phyloP scores from a whole-genome alignment of 2,888 invertebrate species.

The Chrysolina americana region DNA sequence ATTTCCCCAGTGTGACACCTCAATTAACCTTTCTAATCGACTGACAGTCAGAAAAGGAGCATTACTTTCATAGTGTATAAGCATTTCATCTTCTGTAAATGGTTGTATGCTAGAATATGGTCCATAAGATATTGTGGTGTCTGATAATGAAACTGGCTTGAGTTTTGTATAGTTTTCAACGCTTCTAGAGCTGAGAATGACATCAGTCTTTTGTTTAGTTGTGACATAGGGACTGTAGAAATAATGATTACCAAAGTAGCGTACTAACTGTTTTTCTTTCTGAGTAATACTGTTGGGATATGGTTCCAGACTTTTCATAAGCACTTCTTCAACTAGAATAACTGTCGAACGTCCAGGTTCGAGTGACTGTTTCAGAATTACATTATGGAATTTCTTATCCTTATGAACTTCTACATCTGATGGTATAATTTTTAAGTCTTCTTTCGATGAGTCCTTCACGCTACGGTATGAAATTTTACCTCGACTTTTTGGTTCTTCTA shows the following conservation, averaged over 20 bases:
- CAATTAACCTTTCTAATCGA: conserved; percentile 82
- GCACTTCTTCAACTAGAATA: conserved; percentile 80
- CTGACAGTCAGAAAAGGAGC: conserved; percentile 96
- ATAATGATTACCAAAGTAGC: conserved; percentile 88
- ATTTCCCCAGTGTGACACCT: conserved; percentile 99
- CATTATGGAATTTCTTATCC: conserved; percentile 57
- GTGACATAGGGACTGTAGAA: conserved; percentile 88
- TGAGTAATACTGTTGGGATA: conserved; percentile 93
- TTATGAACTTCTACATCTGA: conserved; percentile 72
- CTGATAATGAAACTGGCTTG: conserved; percentile 85
- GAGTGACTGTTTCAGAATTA: conserved; percentile 74
- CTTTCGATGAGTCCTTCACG: conserved; percentile 76
- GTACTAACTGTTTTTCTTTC: conserved; percentile 93
- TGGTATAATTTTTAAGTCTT: conserved; percentile 70
- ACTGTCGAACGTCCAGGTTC: conserved; percentile 74
- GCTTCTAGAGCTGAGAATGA: conserved; percentile 79
- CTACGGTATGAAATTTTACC: conserved; percentile 82
- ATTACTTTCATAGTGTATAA: conserved; percentile 96
- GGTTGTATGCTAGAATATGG: conserved; percentile 84
- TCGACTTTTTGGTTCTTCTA: conserved; percentile 77
- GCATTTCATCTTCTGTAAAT: conserved; percentile 75
- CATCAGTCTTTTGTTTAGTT: conserved; percentile 84
- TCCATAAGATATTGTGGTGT: conserved; percentile 89
- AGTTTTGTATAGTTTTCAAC: conserved; percentile 87
- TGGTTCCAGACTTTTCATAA: conserved; percentile 83